Evolutionary conservation across 2,888 invertebrate species (phyloP), one percentile per base, ranked within the genome.

Genomic region (Eupithecia dodoneata): DNA sequence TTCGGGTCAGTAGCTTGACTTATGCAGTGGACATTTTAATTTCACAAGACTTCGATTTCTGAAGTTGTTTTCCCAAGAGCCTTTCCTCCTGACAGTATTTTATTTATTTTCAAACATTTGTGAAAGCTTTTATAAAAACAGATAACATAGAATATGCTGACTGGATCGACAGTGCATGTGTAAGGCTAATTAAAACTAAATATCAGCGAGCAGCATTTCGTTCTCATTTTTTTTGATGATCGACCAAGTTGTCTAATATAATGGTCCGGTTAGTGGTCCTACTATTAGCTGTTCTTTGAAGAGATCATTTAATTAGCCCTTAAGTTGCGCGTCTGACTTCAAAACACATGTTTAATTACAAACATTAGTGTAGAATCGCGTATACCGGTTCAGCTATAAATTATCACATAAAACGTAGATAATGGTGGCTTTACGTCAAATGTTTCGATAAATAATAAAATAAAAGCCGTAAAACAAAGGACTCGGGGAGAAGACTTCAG

Each of bases 391-490:
- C 80, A 76, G 85, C 86, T 87, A 90, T 91, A 92, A 91, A 90
- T 91, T 90, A 89, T 89, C 85, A 85, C 91, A 92, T 92, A 91
- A 92, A 92, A 89, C 89, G 88, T 89, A 91, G 87, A 90, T 92
- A 90, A 92, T 88, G 87, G 89, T 87, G 87, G 87, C 90, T 93
- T 92, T 90, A 91, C 89, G 90, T 89, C 88, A 90, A 93, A 92
- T 92, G 92, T 93, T 93, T 92, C 91, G 91, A 93, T 93, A 93
- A 92, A 93, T 93, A 93, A 93, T 93, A 93, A 93, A 93, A 92
- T 90, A 88, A 88, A 86, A 87, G 89, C 89, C 93, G 90, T 93
- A 93, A 93, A 94, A 93, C 90, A 92, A 91, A 91, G 91, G 89
- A 93, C 89, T 88, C 83, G 87, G 70, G 47, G 47, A 47, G 70